Conservation (phyloP, 2,113 vertebrate genomes). For the Lipophrys pholis region DNA sequence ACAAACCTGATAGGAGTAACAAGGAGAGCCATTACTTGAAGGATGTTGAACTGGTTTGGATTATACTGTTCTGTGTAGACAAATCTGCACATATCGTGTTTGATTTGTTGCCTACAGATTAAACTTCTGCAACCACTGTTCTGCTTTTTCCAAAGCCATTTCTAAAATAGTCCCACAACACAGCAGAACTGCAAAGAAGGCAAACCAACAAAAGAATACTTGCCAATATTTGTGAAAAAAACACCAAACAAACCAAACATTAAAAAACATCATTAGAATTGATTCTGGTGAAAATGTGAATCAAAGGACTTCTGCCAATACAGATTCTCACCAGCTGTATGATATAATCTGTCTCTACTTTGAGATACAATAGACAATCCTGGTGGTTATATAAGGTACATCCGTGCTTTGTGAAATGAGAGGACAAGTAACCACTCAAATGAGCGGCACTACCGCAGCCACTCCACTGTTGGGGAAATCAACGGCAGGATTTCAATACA, state of each 20-base stretch:
- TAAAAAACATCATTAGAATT: slow-evolving; percentile 24
- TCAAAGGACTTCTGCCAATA: slow-evolving; percentile 28
- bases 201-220: slow-evolving; percentile 7
- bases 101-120: slow-evolving; percentile 36
- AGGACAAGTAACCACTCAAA: slow-evolving; percentile 62
- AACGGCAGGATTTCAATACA: slow-evolving; percentile 65
- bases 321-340: slow-evolving; percentile 52
- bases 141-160: not conserved
- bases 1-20: not conserved
- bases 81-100: slow-evolving; percentile 21
- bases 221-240: not conserved
- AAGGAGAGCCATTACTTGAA: slow-evolving; percentile 15
- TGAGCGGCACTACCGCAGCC: slow-evolving; percentile 47
- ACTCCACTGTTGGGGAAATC: slow-evolving; percentile 59
- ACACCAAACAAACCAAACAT: not conserved
- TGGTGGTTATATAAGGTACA: slow-evolving; percentile 73
- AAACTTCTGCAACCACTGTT: slow-evolving; percentile 6
- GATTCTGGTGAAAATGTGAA: slow-evolving; percentile 35
- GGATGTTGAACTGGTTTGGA: not conserved
- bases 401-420: slow-evolving; percentile 74
- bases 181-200: not conserved
- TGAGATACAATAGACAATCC: slow-evolving; percentile 73
- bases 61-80: not conserved
- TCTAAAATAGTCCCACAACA: not conserved
- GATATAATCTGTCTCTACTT: slow-evolving; percentile 67